Evolutionary conservation across 1,140 invertebrate genomes (phyloP), one percentile per base, ranked within the genome.

Genomic region (Heliconius hermathena): DNA sequence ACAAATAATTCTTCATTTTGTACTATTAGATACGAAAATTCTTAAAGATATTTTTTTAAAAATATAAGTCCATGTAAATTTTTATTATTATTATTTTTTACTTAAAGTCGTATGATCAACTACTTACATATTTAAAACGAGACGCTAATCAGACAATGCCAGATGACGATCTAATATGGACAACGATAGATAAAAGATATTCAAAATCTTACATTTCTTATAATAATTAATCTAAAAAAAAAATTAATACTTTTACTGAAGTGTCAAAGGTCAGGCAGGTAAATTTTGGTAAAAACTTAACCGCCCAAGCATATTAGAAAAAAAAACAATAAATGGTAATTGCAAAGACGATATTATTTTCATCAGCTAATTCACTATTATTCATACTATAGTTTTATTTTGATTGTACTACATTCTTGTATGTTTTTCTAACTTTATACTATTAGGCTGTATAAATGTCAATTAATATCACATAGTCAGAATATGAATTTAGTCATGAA

Each of bases 391-490:
- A 46, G 13, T 46, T 46, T 13, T 46, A 46, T 46, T 16, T 13
- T 46, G 4, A 6, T 46, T 13, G 41, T 13, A 46, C 41, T 41
- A n/a, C 8, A n/a, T 20, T n/a, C 1, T 3, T n/a, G 20, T 60
- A 9, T 60, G n/a, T 3, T 60, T 13, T 60, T n/a, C 20, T 2
- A 54, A n/a, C 20, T 18, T 52, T 20, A 52, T 52, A 20, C 49
- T 54, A 1, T 54, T 18, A 20, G 20, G 52, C 20, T 60, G 0
- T 60, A 22, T 26, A 22, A 60, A 26, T 60, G 22, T 13, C 8
- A 66, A 13, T 2, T 66, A 66, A 66, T 13, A 66, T 54, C 54
- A 71, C 33, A 75, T 60, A 78, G 73, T 36, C 26, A 72, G n/a
- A 54, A 4, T n/a, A 0, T 26, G 22, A 66, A 66, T 66, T 72